Evolutionary conservation across 2,888 invertebrate genomes (phyloP).

Genomic region (Tuberolachnus salignus): DNA sequence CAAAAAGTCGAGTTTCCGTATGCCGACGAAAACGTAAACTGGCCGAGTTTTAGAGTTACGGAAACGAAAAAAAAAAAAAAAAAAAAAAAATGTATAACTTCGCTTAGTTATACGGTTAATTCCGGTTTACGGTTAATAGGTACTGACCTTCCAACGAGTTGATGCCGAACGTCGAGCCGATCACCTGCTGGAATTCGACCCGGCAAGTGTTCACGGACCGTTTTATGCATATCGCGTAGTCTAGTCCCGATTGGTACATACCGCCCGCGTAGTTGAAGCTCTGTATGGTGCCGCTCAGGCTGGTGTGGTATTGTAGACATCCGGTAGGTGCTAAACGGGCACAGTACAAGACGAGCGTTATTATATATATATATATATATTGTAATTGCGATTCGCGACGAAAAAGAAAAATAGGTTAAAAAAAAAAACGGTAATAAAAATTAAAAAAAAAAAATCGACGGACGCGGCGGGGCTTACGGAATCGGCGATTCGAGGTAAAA

Average conservation of each 20-base stretch:
- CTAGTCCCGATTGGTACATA: constrained; percentile 57
- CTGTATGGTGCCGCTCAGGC: constrained; percentile 57
- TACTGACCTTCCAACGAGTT: constrained; percentile 57
- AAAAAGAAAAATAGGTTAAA: no score
- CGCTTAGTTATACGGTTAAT: no score
- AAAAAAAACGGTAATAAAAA: no score
- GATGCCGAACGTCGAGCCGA: constrained; percentile 55
- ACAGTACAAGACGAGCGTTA: not conserved
- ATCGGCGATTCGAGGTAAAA: no score
- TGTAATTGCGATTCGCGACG: not conserved
- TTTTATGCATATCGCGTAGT: constrained; percentile 57
- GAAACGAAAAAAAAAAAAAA: no score
- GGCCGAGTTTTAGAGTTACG: no score
- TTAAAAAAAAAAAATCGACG: no score
- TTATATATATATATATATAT: no score
- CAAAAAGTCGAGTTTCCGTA: no score
- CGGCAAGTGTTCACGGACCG: constrained; percentile 57
- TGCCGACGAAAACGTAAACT: no score
- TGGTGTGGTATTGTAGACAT: constrained; percentile 57
- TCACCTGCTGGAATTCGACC: constrained; percentile 56
- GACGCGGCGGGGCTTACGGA: no score
- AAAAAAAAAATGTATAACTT: no score
- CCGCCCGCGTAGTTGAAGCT: constrained; percentile 58
- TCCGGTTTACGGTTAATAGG: constrained; percentile 38
- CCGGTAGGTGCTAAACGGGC: constrained; percentile 57